Base-by-base conservation (phyloP, 2,113 vertebrate genomes). In the Piprites chloris region DNA sequence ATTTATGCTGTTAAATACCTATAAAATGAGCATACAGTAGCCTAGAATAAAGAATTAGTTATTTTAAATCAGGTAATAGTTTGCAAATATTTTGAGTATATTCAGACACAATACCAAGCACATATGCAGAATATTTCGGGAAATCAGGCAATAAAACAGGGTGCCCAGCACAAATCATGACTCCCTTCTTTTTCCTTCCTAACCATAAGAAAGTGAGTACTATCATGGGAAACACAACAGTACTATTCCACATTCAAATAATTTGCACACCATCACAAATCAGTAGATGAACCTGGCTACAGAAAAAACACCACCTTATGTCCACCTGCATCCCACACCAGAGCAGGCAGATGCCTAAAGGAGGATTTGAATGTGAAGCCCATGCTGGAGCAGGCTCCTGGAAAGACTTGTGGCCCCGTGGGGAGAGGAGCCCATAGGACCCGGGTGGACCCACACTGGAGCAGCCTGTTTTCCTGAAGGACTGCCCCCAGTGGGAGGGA, bases 371-470 rank as follows among this genome's bases (percentile, higher is more conserved):
- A 26, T 35, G 17, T 30, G n/a, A 85, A 66, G 6, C 37, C 44
- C 9, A 18, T 1, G 14, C 5, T 41, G 24, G 13, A 66, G 30
- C 10, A 20, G n/a, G 30, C 2, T 79, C 5, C 44, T 39, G 19
- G 16, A 33, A 58, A 37, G 33, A 85, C 7, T 16, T 24, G 19
- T 50, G 65, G 27, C 13, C 12, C 19, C 4, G 4, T 10, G 11
- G 58, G 33, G 23, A 33, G 27, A 58, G 39, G 9, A 78, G 20
- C 44, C 37, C n/a, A 19, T 5, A 61, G 62, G 41, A 53, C 9
- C 14, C 27, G 24, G 13, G 32, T 42, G 8, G 10, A 56, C 22
- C 55, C 32, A 7, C 0, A 0, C 27, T 52, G 39, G 17, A 56
- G 32, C 32, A 74, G 20, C 12, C 61, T 35, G 24, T 23, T 42